Percentiles rank a stretch among this genome's conserved stretches.
Evolutionary conservation across 2,113 vertebrate genomes (phyloP).

Genomic region (Paracyprichromis sp.): DNA sequence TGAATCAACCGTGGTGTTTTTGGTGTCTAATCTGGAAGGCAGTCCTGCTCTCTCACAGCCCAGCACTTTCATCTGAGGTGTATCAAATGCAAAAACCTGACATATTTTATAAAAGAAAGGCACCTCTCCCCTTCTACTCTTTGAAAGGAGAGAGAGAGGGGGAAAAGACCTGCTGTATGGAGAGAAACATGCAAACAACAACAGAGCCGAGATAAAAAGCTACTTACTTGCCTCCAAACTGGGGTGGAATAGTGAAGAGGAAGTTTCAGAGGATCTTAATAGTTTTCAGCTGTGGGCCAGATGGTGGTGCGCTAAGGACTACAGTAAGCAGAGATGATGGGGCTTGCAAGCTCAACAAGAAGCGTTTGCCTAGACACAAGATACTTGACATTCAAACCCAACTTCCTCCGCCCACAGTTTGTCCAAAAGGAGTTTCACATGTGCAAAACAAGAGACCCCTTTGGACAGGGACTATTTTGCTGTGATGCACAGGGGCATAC

Average conservation of each 20-base stretch:
- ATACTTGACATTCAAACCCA: constrained; percentile 57
- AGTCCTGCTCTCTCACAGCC: constrained; percentile 1
- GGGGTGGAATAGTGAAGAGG: constrained; percentile 56
- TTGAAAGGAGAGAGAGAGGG: background rate
- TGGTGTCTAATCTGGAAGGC: constrained; percentile 15
- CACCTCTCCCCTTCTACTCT: background rate
- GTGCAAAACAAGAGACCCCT: background rate
- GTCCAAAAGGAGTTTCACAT: constrained; percentile 1
- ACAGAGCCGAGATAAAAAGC: constrained; percentile 39
- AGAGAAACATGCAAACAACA: constrained; percentile 44
- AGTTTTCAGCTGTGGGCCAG: constrained; percentile 76
- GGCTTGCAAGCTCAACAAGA: constrained; percentile 59
- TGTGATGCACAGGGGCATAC: background rate
- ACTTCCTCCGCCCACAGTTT: constrained; percentile 57
- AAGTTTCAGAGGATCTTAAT: constrained; percentile 70
- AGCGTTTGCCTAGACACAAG: constrained; percentile 49
- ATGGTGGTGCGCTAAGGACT: constrained; percentile 57
- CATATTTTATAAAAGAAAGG: constrained; percentile 13
- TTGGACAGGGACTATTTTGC: background rate
- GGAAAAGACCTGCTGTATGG: background rate
- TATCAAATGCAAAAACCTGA: constrained; percentile 15
- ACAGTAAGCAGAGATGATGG: constrained; percentile 48
- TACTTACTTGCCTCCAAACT: constrained; percentile 57
- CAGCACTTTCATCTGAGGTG: background rate
- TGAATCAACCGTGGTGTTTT: constrained; percentile 6